phyloP scores from a whole-genome alignment of 2,888 invertebrate species.

The Dasypogon diadema region DNA sequence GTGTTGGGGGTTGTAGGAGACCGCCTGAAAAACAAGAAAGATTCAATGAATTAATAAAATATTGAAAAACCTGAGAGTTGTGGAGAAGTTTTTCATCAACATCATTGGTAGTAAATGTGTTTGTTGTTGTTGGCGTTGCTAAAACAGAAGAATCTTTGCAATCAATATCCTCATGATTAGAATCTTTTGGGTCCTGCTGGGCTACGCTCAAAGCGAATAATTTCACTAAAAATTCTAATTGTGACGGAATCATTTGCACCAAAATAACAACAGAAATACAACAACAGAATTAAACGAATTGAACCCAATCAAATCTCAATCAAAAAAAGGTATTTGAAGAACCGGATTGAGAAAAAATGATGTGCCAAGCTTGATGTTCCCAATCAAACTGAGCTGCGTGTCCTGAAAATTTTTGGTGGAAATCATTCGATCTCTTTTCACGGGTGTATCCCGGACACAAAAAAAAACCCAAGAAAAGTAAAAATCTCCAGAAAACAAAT shows the following conservation, averaged over 20 bases:
- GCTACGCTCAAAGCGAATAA: conserved; percentile 39
- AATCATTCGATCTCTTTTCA: neutral
- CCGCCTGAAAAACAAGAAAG: conserved; percentile 29
- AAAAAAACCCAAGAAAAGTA: neutral
- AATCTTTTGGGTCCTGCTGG: conserved; percentile 19
- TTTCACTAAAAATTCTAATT: conserved; percentile 38
- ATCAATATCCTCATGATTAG: neutral
- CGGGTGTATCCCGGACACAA: too few species aligned
- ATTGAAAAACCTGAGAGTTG: neutral
- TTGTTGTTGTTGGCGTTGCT: neutral
- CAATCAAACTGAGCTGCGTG: conserved; percentile 47
- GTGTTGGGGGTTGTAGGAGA: conserved; percentile 56
- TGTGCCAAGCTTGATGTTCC: conserved; percentile 47
- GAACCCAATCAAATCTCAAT: neutral
- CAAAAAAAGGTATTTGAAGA: neutral
- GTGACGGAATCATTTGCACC: neutral
- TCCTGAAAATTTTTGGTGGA: neutral
- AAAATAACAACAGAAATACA: neutral
- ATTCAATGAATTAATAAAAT: neutral
- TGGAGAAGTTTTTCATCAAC: neutral
- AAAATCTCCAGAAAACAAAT: neutral
- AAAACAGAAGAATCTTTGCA: neutral
- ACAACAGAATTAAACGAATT: neutral
- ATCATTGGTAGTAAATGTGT: neutral
- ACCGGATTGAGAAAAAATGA: neutral